Evolutionary conservation across 2,888 invertebrate genomes (phyloP), one percentile per base, ranked within the genome.

Genomic region (Xanthia togata): DNA sequence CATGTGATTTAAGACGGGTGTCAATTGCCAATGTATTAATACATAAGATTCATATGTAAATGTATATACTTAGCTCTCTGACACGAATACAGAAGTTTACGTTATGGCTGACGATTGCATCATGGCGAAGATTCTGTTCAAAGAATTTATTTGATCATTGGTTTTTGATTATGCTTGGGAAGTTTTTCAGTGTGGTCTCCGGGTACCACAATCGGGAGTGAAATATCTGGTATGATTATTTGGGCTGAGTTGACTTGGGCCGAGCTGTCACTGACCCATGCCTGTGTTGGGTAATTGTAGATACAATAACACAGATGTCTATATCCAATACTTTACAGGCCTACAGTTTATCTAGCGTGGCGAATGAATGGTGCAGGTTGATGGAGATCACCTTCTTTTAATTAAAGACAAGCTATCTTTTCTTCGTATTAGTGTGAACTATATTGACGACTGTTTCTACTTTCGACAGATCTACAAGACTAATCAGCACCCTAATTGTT

Each of bases 31-130:
- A 85, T 78, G 82, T 88, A 88, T 88, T 91, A 90, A 91, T 89
- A 90, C 88, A 86, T 85, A 87, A 84, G 79, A 91, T 91, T 90
- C 78, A 79, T 90, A 91, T 91, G 91, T 76, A 86, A 92, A 91
- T 89, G 73, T 75, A 67, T 82, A 86, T 88, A 89, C 87, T 91
- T 88, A 88, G 71, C 57, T 72, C 70, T 83, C 72, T 82, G 84
- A 84, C 86, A 89, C 74, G 83, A 87, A 88, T 86, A 86, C 88
- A 84, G 88, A 87, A 88, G 88, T 88, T 82, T 84, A 82, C 77
- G 76, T 41, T 84, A 79, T 63, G 76, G 74, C 20, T 26, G 41
- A 68, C 60, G 76, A 71, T 89, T 87, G 82, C 88, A 81, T 81
- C 89, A 87, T 60, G 59, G 53, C n/a, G 50, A 47, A 69, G 44